phyloP scores from a whole-genome alignment of 23 tunicate genomes.

The Aplidium turbinatum region DNA sequence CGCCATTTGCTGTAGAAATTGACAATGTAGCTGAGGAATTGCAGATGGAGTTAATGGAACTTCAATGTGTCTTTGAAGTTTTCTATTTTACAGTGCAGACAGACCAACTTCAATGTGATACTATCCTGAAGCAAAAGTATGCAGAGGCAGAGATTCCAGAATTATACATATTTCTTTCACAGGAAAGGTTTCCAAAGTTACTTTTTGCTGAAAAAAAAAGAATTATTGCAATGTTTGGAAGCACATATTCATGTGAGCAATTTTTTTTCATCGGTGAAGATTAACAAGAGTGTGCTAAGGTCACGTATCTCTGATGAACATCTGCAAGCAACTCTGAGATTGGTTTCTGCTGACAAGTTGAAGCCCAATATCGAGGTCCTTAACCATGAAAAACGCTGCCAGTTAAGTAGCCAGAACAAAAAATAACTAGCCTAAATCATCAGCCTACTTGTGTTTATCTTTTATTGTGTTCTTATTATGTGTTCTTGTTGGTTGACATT shows the following conservation, averaged over 20 bases:
- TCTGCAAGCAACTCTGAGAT: constrained; percentile 51
- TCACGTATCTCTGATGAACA: constrained; percentile 62
- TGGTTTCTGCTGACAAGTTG: constrained; percentile 37
- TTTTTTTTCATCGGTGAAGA: constrained; percentile 44
- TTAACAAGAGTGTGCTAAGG: constrained; percentile 39
- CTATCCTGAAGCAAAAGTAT: too few relatives aligned
- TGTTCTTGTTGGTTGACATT: too few relatives aligned
- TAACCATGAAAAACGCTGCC: constrained; percentile 32
- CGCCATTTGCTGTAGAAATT: too few relatives aligned
- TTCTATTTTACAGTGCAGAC: too few relatives aligned
- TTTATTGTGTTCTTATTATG: constrained; percentile 12
- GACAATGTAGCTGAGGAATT: too few relatives aligned
- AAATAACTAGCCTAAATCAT: background rate
- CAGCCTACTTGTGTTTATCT: constrained; percentile 21
- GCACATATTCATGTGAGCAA: constrained; percentile 65
- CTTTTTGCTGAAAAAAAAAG: constrained; percentile 29
- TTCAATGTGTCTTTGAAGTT: too few relatives aligned
- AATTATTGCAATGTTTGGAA: constrained; percentile 69
- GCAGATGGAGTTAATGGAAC: too few relatives aligned
- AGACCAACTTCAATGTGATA: too few relatives aligned
- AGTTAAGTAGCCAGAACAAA: constrained; percentile 42
- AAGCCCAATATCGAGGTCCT: constrained; percentile 49
- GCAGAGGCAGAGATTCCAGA: constrained; percentile 43
- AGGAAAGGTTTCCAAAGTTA: constrained; percentile 54
- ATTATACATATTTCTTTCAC: constrained; percentile 52